Evolutionary conservation across 2,113 vertebrate species (phyloP).

Genomic region (Muntiacus reevesi): DNA sequence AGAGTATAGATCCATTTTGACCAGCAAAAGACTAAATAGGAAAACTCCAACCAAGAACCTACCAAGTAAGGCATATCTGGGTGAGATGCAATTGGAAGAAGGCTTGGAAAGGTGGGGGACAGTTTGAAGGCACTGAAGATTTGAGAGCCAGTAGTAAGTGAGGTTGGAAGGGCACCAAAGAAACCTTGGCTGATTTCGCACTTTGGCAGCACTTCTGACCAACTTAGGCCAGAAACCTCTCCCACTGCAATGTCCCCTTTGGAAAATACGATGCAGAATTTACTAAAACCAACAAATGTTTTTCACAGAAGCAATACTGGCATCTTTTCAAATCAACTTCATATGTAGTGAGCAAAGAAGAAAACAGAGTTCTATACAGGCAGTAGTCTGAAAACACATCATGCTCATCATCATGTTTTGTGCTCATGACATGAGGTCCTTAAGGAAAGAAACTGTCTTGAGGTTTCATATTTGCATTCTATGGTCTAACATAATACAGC

Average conservation of each 20-base stretch:
- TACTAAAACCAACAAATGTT: slow-evolving; percentile 36
- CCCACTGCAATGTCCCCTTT: slow-evolving; percentile 42
- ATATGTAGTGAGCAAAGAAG: slow-evolving; percentile 27
- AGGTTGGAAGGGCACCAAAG: slow-evolving; percentile 69
- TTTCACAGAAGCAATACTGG: slow-evolving; percentile 16
- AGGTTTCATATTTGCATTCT: slow-evolving; percentile 11
- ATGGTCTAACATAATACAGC: background rate
- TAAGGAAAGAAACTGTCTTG: slow-evolving; percentile 12
- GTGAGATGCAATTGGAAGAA: background rate
- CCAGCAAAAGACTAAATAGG: background rate
- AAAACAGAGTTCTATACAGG: background rate
- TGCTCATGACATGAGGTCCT: background rate
- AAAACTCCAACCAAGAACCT: slow-evolving; percentile 31
- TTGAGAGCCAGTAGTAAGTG: slow-evolving; percentile 42
- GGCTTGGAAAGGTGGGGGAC: slow-evolving; percentile 13
- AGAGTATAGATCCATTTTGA: background rate
- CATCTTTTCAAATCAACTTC: slow-evolving; percentile 36
- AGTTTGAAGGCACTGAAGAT: slow-evolving; percentile 27
- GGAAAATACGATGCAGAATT: slow-evolving; percentile 47
- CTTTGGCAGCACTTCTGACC: slow-evolving; percentile 59
- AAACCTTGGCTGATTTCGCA: slow-evolving; percentile 61
- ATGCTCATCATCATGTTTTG: background rate
- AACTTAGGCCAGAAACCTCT: slow-evolving; percentile 48
- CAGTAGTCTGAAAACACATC: background rate
- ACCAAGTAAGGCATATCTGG: background rate